Evolutionary conservation across 2,113 vertebrate genomes (phyloP).

Genomic region (Corythornis vintsioides): DNA sequence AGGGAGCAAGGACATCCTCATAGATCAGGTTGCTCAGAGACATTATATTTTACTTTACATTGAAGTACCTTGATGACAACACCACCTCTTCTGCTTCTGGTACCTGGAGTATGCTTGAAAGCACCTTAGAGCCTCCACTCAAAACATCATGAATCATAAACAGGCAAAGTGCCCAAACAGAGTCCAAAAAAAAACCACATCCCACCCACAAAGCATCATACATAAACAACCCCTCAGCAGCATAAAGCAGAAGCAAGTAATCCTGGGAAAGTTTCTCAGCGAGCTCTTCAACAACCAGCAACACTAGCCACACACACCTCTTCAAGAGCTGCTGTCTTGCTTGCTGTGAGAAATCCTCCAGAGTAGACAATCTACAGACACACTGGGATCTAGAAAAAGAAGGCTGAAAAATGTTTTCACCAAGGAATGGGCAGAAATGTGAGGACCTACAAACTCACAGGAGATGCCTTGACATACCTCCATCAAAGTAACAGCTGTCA

Average conservation of each 20-base stretch:
- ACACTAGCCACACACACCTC: neutral
- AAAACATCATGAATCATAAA: conserved; percentile 31
- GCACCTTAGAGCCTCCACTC: conserved; percentile 13
- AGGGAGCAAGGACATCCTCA: too few relatives aligned
- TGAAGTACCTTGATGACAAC: conserved; percentile 32
- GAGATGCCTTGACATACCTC: neutral
- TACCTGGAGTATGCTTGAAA: conserved; percentile 34
- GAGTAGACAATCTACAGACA: neutral
- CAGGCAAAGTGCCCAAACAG: neutral
- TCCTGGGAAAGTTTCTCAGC: neutral
- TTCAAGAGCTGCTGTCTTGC: neutral
- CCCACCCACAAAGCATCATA: conserved; percentile 15
- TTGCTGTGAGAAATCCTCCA: neutral
- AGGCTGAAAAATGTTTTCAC: neutral
- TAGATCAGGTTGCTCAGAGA: too few relatives aligned
- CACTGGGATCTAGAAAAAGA: neutral
- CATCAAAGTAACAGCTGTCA: neutral
- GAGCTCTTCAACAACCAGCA: neutral
- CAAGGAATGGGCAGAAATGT: neutral
- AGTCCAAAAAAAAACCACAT: conserved; percentile 35
- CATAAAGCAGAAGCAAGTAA: neutral
- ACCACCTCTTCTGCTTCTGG: conserved; percentile 11
- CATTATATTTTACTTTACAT: neutral
- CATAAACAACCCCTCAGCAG: neutral
- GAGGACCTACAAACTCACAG: neutral